Percentiles rank a stretch among this genome's conserved stretches.
Conservation (phyloP, 2,888 invertebrate species). For the Rhyacophila evoluta region DNA sequence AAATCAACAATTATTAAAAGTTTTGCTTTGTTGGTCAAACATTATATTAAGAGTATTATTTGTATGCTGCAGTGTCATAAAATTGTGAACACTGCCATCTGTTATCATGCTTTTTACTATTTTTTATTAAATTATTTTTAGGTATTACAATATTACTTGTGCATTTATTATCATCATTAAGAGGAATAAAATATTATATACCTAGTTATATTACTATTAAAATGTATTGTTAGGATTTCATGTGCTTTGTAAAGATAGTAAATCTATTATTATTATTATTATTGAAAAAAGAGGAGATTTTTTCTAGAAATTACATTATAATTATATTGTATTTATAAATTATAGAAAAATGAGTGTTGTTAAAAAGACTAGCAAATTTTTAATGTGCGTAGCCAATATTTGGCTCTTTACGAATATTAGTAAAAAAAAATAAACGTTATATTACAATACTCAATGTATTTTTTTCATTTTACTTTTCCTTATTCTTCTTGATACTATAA, state of each 20-base stretch:
- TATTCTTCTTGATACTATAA: no score
- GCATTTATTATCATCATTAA: background rate
- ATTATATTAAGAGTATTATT: no score
- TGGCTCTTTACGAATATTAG: conserved; percentile 36
- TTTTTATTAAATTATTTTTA: background rate
- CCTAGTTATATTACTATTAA: background rate
- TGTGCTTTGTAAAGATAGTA: conserved; percentile 11
- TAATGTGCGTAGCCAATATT: conserved; percentile 53
- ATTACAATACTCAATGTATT: background rate
- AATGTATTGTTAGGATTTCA: background rate
- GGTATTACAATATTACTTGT: background rate
- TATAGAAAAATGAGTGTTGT: conserved; percentile 19
- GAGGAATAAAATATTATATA: background rate
- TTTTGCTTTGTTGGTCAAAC: no score
- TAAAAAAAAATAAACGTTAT: conserved; percentile 12
- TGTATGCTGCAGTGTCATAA: no score
- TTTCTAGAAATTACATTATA: conserved; percentile 2
- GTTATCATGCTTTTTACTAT: background rate
- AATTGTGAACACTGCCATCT: background rate
- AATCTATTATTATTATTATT: background rate
- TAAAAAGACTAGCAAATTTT: conserved; percentile 19
- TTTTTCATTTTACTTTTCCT: background rate
- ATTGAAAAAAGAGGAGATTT: background rate
- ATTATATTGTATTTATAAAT: background rate
- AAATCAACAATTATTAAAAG: no score